phyloP scores from a whole-genome alignment of 2,113 vertebrate species.

The Coryphaenoides rupestris region DNA sequence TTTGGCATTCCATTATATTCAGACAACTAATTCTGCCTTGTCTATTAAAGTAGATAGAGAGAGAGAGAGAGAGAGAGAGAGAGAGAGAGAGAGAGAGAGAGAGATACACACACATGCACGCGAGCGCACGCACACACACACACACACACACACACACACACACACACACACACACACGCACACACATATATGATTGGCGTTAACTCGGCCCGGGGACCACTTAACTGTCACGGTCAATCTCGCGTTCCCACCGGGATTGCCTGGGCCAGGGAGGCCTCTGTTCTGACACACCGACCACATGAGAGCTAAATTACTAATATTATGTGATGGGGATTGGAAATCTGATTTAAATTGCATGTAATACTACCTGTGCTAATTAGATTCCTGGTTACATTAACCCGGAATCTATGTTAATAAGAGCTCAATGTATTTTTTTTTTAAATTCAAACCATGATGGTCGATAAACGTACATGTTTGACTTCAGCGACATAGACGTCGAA shows the following conservation, averaged over 20 bases:
- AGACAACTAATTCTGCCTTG: conserved; percentile 88
- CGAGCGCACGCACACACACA: too few relatives aligned
- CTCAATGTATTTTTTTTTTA: too few relatives aligned
- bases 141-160: too few relatives aligned
- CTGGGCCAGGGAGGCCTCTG: conserved; percentile 45
- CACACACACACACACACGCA: too few relatives aligned
- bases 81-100: too few relatives aligned
- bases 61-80: too few relatives aligned
- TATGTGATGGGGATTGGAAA: conserved; percentile 11
- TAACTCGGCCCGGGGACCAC: conserved; percentile 81
- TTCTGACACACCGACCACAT: conserved; percentile 63
- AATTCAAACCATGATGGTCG: too few relatives aligned
- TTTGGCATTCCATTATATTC: conserved; percentile 86
- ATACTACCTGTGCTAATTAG: background rate
- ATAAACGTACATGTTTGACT: too few relatives aligned
- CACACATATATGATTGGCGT: conserved; percentile 87
- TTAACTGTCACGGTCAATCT: conserved; percentile 92
- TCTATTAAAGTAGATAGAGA: conserved; percentile 80
- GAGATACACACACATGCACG: too few relatives aligned
- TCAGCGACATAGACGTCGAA: too few relatives aligned
- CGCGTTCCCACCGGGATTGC: conserved; percentile 43
- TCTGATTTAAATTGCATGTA: conserved; percentile 8
- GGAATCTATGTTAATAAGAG: too few relatives aligned
- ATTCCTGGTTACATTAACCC: background rate
- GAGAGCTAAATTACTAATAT: conserved; percentile 53